Evolutionary conservation across 2,888 invertebrate genomes (phyloP).

Genomic region (Ischnus inquisitorius): DNA sequence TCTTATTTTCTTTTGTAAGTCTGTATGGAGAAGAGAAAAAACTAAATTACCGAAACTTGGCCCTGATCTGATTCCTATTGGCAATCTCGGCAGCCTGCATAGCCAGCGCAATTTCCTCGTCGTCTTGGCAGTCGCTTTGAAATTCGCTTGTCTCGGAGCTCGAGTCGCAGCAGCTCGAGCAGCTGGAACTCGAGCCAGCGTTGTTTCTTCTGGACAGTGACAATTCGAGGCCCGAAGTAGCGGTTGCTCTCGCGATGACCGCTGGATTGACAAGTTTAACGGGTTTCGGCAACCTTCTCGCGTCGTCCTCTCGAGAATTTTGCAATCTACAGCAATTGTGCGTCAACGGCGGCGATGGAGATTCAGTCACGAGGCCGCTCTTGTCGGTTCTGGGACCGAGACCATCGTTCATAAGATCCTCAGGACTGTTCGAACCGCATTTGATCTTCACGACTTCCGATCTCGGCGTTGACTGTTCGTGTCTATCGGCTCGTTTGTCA

Average conservation of each 20-base stretch:
- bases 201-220: constrained; percentile 45
- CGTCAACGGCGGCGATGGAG: constrained; percentile 58
- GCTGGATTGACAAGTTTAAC: constrained; percentile 57
- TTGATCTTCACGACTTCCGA: constrained; percentile 24
- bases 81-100: constrained; percentile 94
- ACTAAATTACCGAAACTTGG: constrained; percentile 90
- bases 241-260: constrained; percentile 62
- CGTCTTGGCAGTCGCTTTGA: constrained; percentile 93
- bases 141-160: constrained; percentile 89
- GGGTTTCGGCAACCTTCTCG: constrained; percentile 39
- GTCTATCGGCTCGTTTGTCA: constrained; percentile 15
- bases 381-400: constrained; percentile 83
- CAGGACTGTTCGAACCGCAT: constrained; percentile 31
- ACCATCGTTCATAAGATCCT: constrained; percentile 80
- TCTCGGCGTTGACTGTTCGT: constrained; percentile 23
- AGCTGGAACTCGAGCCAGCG: constrained; percentile 80
- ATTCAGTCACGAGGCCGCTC: constrained; percentile 78
- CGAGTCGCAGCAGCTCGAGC: constrained; percentile 83
- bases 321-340: constrained; percentile 38
- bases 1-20: background rate
- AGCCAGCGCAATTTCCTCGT: constrained; percentile 94
- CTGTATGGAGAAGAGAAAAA: constrained; percentile 33
- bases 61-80: constrained; percentile 91
- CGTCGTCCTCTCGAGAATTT: constrained; percentile 22
- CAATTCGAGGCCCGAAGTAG: constrained; percentile 64